Conservation (phyloP, 2,113 vertebrate genomes). For the Amazona guildingii region DNA sequence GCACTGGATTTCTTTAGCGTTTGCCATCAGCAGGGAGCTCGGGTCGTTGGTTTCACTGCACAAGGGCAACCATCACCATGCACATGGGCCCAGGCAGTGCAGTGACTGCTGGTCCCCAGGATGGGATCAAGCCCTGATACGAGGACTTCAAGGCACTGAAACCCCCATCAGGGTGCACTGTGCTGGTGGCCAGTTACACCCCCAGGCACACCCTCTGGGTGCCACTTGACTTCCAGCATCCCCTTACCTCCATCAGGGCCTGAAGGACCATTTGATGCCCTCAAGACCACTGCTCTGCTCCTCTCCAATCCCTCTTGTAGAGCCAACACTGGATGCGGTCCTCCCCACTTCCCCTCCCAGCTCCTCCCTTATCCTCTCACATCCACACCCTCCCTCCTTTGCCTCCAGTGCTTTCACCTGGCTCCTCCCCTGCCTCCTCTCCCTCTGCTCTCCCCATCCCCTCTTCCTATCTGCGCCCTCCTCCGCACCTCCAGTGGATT, state of each 20-base stretch:
- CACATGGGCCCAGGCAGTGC: background rate
- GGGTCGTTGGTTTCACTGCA: background rate
- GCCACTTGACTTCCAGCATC: background rate
- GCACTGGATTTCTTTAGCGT: rapidly evolving
- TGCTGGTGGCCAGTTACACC: background rate
- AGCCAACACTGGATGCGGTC: background rate
- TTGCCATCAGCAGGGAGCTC: background rate
- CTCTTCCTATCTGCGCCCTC: background rate
- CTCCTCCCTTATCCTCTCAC: background rate
- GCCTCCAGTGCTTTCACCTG: background rate
- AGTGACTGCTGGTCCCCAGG: background rate
- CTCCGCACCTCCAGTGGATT: rapidly evolving
- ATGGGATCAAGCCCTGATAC: background rate
- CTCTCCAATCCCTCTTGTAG: background rate
- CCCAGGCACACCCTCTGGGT: background rate
- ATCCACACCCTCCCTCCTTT: background rate
- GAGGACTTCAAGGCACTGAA: background rate
- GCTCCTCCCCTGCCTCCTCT: background rate
- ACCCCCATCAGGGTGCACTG: background rate
- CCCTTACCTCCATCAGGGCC: background rate
- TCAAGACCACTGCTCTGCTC: background rate
- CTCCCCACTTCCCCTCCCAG: background rate
- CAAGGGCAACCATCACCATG: background rate
- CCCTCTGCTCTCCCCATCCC: background rate
- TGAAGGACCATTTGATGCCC: too few relatives aligned